phyloP scores from a whole-genome alignment of 1,140 invertebrate genomes.

The Dreissena rostriformis region DNA sequence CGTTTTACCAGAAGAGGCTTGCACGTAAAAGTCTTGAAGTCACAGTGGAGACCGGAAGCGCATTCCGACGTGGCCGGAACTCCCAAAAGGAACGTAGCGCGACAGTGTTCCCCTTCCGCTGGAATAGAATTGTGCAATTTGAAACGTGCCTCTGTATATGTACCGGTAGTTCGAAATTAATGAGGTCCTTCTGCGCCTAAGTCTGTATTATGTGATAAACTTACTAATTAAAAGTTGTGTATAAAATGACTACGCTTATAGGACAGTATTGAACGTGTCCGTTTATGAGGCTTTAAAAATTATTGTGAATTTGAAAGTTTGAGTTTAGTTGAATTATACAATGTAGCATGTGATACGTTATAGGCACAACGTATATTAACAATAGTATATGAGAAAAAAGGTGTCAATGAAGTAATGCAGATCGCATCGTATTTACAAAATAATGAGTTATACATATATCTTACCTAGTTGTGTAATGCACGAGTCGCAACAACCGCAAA shows the following conservation, averaged over 20 bases:
- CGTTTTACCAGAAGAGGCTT: not conserved
- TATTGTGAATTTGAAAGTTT: no score
- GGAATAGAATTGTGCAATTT: no score
- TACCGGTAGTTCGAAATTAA: not conserved
- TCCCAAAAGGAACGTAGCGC: constrained; percentile 38
- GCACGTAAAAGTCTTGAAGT: constrained; percentile 27
- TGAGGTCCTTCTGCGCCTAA: not conserved
- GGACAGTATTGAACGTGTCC: no score
- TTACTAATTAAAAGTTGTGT: not conserved
- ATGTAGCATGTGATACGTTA: no score
- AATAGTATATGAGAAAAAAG: no score
- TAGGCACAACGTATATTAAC: no score
- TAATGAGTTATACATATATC: not conserved
- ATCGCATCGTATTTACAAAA: no score
- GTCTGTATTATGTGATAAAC: not conserved
- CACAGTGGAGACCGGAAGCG: constrained; percentile 48
- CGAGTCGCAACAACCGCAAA: constrained; percentile 63
- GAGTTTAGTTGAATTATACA: no score
- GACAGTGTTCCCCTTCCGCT: constrained; percentile 51
- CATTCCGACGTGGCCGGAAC: constrained; percentile 39
- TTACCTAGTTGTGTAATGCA: constrained; percentile 53
- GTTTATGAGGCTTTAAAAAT: no score
- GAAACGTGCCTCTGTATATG: no score
- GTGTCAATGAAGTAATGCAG: no score
- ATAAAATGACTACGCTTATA: no score